Evolutionary conservation across 92 coral and sea anemone species (phyloP).

Genomic region (Muricea muricata): DNA sequence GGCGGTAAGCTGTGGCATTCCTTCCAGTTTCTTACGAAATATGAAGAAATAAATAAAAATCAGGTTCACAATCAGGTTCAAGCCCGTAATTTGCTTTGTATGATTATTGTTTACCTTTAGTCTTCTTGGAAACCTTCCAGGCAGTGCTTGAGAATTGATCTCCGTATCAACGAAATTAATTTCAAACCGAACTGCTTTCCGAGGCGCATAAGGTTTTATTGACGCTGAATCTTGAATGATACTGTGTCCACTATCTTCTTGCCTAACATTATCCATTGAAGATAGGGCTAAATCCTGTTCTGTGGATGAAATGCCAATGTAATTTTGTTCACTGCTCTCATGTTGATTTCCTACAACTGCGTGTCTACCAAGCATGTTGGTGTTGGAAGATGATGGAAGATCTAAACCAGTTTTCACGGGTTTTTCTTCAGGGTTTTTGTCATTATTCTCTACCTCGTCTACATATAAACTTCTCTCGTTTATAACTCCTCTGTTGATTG

Average conservation of each 20-base stretch:
- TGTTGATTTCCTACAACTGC: no score
- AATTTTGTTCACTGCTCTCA: no score
- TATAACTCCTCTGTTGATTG: not conserved
- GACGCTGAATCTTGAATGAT: not conserved
- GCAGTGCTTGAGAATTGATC: not conserved
- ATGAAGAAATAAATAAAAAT: no score
- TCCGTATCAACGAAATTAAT: conserved; percentile 44
- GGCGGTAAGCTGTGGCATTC: conserved; percentile 77
- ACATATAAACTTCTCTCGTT: not conserved
- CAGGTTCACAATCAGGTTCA: no score
- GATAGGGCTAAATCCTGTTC: no score
- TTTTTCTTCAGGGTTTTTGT: not conserved
- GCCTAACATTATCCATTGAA: not conserved
- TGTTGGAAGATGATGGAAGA: no score
- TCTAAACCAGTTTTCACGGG: no score
- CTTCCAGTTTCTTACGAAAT: conserved; percentile 78
- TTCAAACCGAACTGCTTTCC: conserved; percentile 55
- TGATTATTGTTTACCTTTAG: conserved; percentile 43
- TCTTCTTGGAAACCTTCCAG: conserved; percentile 31
- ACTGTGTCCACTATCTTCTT: conserved; percentile 18
- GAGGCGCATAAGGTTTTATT: conserved; percentile 29
- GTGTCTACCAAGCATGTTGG: no score
- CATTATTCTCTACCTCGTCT: not conserved
- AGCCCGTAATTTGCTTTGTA: no score
- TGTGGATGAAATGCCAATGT: no score